phyloP scores from a whole-genome alignment of 2,113 vertebrate species.

The Pavo muticus region DNA sequence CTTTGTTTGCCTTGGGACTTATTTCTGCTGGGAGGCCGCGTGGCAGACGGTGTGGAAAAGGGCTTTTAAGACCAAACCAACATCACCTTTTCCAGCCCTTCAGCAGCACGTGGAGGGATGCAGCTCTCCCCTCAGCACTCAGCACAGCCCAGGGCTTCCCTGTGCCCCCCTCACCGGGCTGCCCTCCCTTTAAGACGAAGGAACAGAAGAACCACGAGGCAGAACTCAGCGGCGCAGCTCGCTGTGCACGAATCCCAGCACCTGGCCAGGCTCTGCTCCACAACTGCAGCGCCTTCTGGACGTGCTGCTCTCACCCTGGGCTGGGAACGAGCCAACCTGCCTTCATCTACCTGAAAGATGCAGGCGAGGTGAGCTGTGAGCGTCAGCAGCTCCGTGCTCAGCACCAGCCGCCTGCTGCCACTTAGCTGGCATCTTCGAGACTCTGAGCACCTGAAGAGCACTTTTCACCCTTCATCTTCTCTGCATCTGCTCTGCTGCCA shows the following conservation, averaged over 20 bases:
- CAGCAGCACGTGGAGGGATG: background rate
- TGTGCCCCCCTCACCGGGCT: rapidly evolving
- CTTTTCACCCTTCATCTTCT: background rate
- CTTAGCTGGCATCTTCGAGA: background rate
- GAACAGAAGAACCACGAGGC: too few relatives aligned
- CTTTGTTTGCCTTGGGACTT: background rate
- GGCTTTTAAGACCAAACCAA: background rate
- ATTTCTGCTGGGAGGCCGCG: background rate
- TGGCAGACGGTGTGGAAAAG: rapidly evolving
- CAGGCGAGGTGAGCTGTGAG: background rate
- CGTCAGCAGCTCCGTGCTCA: too few relatives aligned
- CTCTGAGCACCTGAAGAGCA: background rate
- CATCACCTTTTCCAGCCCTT: background rate
- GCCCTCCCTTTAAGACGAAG: background rate
- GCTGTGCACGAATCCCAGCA: background rate
- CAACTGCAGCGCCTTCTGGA: background rate
- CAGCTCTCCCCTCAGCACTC: background rate
- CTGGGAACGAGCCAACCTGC: background rate
- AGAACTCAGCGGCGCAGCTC: background rate
- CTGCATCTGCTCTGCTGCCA: background rate
- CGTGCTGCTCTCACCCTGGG: background rate
- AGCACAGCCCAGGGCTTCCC: background rate
- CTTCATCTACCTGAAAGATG: background rate
- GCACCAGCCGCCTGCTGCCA: background rate
- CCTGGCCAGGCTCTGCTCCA: background rate